Evolutionary conservation across 2,113 vertebrate genomes (phyloP), one percentile per base, ranked within the genome.

Genomic region (Tetrao urogallus): DNA sequence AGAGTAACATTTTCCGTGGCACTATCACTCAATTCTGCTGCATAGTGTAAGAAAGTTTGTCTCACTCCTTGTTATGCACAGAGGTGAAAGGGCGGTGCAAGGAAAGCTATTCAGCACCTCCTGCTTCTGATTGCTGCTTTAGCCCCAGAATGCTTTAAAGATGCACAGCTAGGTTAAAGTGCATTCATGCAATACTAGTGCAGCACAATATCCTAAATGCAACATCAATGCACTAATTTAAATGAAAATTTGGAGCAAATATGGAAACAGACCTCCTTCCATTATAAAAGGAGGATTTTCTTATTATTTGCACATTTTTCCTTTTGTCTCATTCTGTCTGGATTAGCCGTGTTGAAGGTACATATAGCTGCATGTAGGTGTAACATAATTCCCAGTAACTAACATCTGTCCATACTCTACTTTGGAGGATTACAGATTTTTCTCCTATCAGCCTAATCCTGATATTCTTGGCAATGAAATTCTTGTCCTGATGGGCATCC

Each of bases 11-110:
- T 94, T 89, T 90, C 79, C 43, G 1, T 32, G 76, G 65, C 42
- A 40, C 15, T 0, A 0, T 45, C 34, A 1, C 13, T 78, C 12
- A 0, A 0, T 57, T 21, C 4, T 1, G 19, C 50, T 42, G 60
- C 20, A 1, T 1, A 22, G 57, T 0, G 0, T 20, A 2, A 34
- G 22, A 54, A 28, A 71, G 28, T 15, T 18, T 40, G 28, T 76
- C 10, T 0, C 10, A 4, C 25, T 77, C 8, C 50, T 25, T n/a
- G 0, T 28, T 12, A 0, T 12, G 56, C 34, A 40, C 61, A 38
- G 15, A 50, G 67, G 48, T 47, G 66, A 14, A 48, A 38, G 30
- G 54, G 30, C 69, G 32, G 61, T 74, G 40, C 36, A 30, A 78
- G 71, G 38, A 58, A 58, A 81, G 66, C 17, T 24, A 14, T 78